Evolutionary conservation across 2,113 vertebrate species (phyloP).

Genomic region (Prolemur simus): DNA sequence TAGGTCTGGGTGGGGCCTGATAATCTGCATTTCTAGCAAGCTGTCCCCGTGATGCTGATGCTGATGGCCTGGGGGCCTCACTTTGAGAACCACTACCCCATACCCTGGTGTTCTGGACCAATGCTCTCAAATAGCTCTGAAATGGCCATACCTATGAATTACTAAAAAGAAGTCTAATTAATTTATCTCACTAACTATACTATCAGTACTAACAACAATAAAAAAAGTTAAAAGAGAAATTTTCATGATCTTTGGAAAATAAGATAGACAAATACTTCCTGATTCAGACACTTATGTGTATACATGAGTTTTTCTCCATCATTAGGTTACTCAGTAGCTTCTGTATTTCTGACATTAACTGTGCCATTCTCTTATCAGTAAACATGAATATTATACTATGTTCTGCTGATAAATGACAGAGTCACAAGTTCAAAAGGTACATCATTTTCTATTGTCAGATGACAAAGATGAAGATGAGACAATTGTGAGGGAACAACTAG

Average conservation of each 20-base stretch:
- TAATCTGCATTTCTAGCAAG: background rate
- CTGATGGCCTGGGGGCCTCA: background rate
- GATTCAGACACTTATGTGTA: background rate
- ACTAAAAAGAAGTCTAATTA: background rate
- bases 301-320: conserved; percentile 32
- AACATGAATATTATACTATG: background rate
- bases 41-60: background rate
- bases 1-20: background rate
- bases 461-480: conserved; percentile 36
- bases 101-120: background rate
- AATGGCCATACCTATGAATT: background rate
- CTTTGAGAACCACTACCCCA: background rate
- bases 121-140: background rate
- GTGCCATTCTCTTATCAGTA: conserved; percentile 33
- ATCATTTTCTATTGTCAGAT: conserved; percentile 35
- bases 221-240: conserved; percentile 32
- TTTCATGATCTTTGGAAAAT: background rate
- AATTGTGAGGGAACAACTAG: background rate
- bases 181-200: background rate
- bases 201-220: background rate
- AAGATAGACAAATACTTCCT: conserved; percentile 25
- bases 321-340: conserved; percentile 20
- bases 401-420: conserved; percentile 24
- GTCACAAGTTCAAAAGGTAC: conserved; percentile 10
- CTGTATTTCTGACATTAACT: conserved; percentile 46